Evolutionary conservation across 2,113 vertebrate species (phyloP).

Genomic region (Prunella himalayana): DNA sequence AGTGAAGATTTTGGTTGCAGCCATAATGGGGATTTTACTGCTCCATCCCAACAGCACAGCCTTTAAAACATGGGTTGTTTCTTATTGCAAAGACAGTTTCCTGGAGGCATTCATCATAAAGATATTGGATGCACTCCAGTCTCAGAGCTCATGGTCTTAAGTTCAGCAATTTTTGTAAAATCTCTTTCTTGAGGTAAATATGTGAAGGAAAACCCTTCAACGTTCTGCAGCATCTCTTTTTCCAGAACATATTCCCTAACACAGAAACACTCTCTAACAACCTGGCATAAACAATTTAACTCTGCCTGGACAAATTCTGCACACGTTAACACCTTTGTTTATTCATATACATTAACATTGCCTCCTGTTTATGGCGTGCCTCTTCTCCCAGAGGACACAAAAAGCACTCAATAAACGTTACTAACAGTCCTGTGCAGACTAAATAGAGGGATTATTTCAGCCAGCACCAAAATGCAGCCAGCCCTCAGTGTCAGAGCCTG

Average conservation of each 20-base stretch:
- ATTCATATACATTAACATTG: conserved; percentile 26
- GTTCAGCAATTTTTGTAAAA: conserved; percentile 1
- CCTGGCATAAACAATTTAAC: conserved; percentile 19
- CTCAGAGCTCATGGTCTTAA: neutral
- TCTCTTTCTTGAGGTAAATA: neutral
- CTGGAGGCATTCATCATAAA: conserved; percentile 32
- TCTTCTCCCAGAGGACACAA: conserved; percentile 15
- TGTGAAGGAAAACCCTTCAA: neutral
- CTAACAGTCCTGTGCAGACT: conserved; percentile 23
- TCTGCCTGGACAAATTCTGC: conserved; percentile 14
- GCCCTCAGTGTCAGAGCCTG: neutral
- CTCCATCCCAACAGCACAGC: neutral
- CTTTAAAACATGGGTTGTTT: neutral
- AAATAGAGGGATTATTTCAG: conserved; percentile 47
- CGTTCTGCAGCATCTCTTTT: neutral
- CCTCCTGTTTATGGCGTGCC: conserved; percentile 22
- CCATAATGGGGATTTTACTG: neutral
- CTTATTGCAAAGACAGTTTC: conserved; percentile 15
- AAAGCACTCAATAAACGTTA: conserved; percentile 13
- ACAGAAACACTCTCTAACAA: neutral
- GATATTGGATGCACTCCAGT: neutral
- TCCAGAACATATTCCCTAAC: neutral
- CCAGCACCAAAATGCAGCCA: neutral
- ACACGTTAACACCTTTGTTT: conserved; percentile 50
- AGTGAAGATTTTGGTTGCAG: neutral